These are phyloP conservation scores for Saguinus imperator DNA, from an alignment of 2,113 vertebrate species.

Conservation along the genomic window DNA sequence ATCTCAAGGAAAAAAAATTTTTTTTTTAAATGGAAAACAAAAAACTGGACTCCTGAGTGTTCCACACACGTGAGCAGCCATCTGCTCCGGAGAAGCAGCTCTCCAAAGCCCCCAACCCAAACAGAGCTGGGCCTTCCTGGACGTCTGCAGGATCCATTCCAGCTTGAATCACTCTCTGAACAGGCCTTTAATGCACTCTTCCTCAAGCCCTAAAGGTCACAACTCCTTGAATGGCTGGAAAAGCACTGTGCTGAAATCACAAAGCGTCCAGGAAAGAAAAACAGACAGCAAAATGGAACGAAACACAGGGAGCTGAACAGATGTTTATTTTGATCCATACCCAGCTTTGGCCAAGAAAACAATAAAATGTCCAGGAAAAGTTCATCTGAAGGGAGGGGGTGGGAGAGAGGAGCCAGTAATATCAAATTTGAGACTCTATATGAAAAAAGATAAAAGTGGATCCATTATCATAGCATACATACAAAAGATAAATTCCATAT, in stretches of 20 bases:
- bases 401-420: neutral
- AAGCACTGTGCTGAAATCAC: constrained; percentile 34
- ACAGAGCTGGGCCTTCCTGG: neutral
- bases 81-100: neutral
- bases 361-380: constrained; percentile 19
- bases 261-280: constrained; percentile 27
- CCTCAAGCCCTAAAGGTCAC: neutral
- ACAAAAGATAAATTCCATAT: neutral
- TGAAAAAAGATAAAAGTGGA: neutral
- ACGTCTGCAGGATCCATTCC: neutral
- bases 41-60: neutral
- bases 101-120: too few relatives aligned
- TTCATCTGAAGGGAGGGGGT: neutral
- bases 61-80: neutral
- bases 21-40: neutral
- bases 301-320: neutral
- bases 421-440: neutral
- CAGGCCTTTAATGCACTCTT: neutral
- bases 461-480: neutral
- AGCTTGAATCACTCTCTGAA: neutral
- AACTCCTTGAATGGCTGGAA: neutral
- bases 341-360: constrained; percentile 14
- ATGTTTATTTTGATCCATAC: constrained; percentile 13
- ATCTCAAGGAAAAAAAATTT: too few relatives aligned
- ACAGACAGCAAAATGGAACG: neutral